A percentile compares a stretch with the other conserved stretches of the same genome.
Conservation (phyloP, 2,888 invertebrate species). For the Tachina grossa region DNA sequence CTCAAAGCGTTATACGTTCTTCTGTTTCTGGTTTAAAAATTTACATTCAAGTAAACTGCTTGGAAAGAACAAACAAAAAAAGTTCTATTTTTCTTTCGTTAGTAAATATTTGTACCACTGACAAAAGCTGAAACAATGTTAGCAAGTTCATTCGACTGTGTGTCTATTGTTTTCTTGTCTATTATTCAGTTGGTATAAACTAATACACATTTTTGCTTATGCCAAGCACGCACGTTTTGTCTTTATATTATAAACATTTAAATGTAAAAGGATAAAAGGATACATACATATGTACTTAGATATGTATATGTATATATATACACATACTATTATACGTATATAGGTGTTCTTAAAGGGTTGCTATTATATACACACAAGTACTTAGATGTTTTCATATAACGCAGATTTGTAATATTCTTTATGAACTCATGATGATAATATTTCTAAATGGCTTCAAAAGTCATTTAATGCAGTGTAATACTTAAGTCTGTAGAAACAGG, state of each 20-base stretch:
- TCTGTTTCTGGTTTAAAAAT: slow-evolving; percentile 34
- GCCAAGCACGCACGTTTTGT: slow-evolving; percentile 68
- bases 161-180: slow-evolving; percentile 45
- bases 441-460: too few species aligned
- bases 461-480: too few species aligned
- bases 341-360: background rate
- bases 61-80: background rate
- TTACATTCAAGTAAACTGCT: background rate
- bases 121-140: slow-evolving; percentile 23
- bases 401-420: too few species aligned
- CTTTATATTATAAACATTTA: slow-evolving; percentile 65
- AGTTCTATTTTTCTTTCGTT: slow-evolving; percentile 4
- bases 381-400: too few species aligned
- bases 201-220: slow-evolving; percentile 52
- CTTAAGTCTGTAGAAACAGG: too few species aligned
- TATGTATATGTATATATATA: too few species aligned
- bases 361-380: background rate
- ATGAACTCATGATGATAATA: too few species aligned
- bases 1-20: slow-evolving; percentile 42
- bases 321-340: background rate
- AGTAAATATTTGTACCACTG: slow-evolving; percentile 6
- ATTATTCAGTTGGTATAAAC: slow-evolving; percentile 2
- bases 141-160: slow-evolving; percentile 16
- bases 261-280: slow-evolving; percentile 51
- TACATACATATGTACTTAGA: background rate